Conservation (phyloP, 1,140 invertebrate genomes). For the Vollenhovia emeryi region DNA sequence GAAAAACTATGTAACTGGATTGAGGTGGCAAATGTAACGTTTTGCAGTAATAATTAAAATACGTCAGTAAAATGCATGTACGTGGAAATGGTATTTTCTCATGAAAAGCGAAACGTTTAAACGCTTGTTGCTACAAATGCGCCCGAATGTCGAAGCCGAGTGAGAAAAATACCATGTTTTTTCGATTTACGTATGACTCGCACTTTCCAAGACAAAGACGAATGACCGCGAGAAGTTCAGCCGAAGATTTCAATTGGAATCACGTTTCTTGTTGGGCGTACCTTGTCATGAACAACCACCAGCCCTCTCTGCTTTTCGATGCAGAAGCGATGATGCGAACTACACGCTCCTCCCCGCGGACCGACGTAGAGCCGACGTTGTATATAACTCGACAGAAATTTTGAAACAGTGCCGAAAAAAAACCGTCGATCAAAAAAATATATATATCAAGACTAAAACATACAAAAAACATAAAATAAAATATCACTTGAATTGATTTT, state of each 20-base stretch:
- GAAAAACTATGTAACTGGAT: background rate
- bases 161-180: constrained; percentile 30
- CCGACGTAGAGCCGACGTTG: background rate
- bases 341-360: background rate
- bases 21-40: background rate
- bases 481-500: constrained; percentile 79
- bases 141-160: constrained; percentile 12
- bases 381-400: constrained; percentile 57
- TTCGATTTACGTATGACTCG: constrained; percentile 65
- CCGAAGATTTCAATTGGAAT: constrained; percentile 69
- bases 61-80: background rate
- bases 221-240: constrained; percentile 65
- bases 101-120: constrained; percentile 39
- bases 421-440: constrained; percentile 43
- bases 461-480: constrained; percentile 65
- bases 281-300: constrained; percentile 65
- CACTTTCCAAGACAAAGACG: constrained; percentile 63
- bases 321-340: constrained; percentile 30
- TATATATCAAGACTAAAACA: constrained; percentile 71
- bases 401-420: constrained; percentile 63
- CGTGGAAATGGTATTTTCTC: background rate
- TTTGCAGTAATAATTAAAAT: constrained; percentile 24
- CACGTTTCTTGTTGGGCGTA: constrained; percentile 61
- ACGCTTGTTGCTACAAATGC: constrained; percentile 23
- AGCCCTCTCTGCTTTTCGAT: constrained; percentile 5